phyloP scores from a whole-genome alignment of 2,113 vertebrate species.

The Semnopithecus entellus region DNA sequence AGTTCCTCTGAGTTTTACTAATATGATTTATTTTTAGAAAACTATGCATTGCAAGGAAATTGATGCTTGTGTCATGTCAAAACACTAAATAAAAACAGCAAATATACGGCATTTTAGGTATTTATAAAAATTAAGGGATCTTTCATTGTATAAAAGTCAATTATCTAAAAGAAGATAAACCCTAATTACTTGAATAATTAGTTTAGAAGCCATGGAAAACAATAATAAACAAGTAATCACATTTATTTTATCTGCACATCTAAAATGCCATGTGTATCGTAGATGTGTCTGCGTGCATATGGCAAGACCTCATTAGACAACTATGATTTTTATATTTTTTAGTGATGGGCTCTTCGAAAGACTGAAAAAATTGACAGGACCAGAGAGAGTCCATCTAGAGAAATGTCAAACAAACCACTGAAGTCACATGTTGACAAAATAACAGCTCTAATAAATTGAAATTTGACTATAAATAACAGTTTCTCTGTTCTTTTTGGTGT shows the following conservation, averaged over 20 bases:
- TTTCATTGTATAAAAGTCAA: background rate
- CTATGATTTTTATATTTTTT: background rate
- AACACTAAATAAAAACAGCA: background rate
- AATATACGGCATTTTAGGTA: background rate
- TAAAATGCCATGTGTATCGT: background rate
- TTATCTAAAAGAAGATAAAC: background rate
- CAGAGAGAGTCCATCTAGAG: background rate
- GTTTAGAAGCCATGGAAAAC: background rate
- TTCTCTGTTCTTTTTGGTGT: background rate
- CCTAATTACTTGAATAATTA: background rate
- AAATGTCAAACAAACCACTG: background rate
- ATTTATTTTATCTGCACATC: background rate
- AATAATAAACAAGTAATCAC: background rate
- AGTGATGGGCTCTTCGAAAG: background rate
- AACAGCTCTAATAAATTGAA: background rate
- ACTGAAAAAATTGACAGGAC: background rate
- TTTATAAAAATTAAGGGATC: background rate
- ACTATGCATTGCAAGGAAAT: background rate
- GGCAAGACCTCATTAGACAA: background rate
- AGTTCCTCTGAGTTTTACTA: background rate
- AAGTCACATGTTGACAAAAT: background rate
- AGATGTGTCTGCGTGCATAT: background rate
- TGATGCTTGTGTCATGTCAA: background rate
- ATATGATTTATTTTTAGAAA: conserved; percentile 13
- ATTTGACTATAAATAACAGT: background rate